Evolutionary conservation across 2,113 vertebrate genomes (phyloP).

Genomic region (Polypterus senegalus): DNA sequence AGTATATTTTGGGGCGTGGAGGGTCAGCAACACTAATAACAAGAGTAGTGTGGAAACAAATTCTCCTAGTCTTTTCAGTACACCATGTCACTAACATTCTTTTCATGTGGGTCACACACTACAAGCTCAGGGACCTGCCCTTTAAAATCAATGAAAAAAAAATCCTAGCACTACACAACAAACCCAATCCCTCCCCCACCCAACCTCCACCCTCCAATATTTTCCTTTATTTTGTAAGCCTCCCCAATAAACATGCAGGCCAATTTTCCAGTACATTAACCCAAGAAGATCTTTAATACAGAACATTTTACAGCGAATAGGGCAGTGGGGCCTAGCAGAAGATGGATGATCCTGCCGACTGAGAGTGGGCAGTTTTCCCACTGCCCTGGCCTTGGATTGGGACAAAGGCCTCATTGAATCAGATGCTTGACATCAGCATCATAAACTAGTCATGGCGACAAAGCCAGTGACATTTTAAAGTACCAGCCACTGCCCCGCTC

Average conservation of each 20-base stretch:
- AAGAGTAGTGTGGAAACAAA: constrained; percentile 59
- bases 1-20: too few species aligned
- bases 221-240: constrained; percentile 80
- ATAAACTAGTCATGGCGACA: constrained; percentile 96
- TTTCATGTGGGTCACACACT: constrained; percentile 80
- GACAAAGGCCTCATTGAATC: constrained; percentile 98
- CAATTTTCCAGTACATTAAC: constrained; percentile 99
- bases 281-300: constrained; percentile 80
- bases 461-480: constrained; percentile 95
- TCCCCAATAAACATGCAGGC: constrained; percentile 96
- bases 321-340: constrained; percentile 64
- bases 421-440: constrained; percentile 93
- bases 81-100: constrained; percentile 56
- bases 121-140: constrained; percentile 68
- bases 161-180: constrained; percentile 1
- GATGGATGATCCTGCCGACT: constrained; percentile 90
- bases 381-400: constrained; percentile 79
- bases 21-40: constrained; percentile 53
- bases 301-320: constrained; percentile 56
- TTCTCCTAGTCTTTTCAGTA: constrained; percentile 61
- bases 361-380: constrained; percentile 91
- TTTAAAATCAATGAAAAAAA: constrained; percentile 60
- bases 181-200: too few species aligned
- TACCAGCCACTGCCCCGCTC: constrained; percentile 69
- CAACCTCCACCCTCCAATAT: constrained; percentile 37